These are phyloP conservation scores for Drosophila mayaguana DNA, from an alignment of 2,888 invertebrate genomes.

Conservation along the genomic window DNA sequence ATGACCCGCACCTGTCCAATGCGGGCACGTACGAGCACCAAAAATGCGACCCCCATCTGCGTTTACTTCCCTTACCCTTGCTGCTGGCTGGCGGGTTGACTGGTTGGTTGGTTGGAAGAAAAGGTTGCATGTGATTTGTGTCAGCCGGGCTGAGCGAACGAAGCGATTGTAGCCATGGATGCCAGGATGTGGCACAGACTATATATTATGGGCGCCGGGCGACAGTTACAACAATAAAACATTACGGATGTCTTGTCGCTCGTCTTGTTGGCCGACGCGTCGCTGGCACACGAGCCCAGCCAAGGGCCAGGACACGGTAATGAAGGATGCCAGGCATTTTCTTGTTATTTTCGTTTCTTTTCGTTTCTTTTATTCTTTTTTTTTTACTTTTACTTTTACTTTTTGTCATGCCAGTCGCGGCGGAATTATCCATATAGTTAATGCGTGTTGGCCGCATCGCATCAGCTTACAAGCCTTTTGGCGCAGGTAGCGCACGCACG, in stretches of 20 bases:
- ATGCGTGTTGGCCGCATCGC: conserved; percentile 53
- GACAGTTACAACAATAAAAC: conserved; percentile 80
- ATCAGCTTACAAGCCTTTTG: conserved; percentile 57
- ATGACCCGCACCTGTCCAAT: conserved; percentile 50
- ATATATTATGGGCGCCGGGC: conserved; percentile 71
- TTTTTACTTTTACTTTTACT: background rate
- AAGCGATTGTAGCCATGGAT: conserved; percentile 19
- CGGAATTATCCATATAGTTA: conserved; percentile 75
- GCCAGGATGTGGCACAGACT: conserved; percentile 69
- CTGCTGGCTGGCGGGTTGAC: background rate
- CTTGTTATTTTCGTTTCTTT: conserved; percentile 65
- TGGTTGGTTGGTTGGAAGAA: conserved; percentile 14
- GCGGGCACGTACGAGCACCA: conserved; percentile 69
- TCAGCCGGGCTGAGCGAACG: conserved; percentile 46
- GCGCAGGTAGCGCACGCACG: conserved; percentile 44
- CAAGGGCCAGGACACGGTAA: conserved; percentile 48
- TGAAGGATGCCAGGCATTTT: conserved; percentile 76
- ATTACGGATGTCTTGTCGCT: conserved; percentile 73
- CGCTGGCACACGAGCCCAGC: conserved; percentile 9
- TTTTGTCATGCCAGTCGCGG: conserved; percentile 51
- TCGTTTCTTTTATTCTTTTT: background rate
- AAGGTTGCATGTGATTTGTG: conserved; percentile 78
- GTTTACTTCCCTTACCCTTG: background rate
- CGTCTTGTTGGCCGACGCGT: conserved; percentile 35
- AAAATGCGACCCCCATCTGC: conserved; percentile 46